Evolutionary conservation across 2,888 invertebrate species (phyloP).

Genomic region (Tupiocoris notatus): DNA sequence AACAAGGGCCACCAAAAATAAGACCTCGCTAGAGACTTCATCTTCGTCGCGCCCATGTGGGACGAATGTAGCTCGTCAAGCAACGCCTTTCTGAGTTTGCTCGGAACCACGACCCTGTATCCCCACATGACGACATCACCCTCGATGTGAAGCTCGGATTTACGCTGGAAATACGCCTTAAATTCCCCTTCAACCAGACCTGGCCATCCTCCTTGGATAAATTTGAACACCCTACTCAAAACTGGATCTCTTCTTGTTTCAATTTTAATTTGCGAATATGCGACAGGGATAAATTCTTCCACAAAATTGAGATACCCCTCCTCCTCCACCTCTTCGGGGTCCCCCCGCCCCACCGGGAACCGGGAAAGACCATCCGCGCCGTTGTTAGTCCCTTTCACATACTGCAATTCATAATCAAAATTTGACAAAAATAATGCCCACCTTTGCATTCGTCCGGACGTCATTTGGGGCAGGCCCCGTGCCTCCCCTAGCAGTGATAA

Average conservation of each 20-base stretch:
- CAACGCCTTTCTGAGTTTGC: conserved; percentile 42
- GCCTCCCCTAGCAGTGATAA: conserved; percentile 51
- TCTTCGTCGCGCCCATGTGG: conserved; percentile 50
- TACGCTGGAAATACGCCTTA: conserved; percentile 24
- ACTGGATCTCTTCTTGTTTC: conserved; percentile 22
- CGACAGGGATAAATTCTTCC: background rate
- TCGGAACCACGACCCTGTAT: conserved; percentile 50
- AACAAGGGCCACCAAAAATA: conserved; percentile 50
- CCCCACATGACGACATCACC: conserved; percentile 47
- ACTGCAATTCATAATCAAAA: conserved; percentile 48
- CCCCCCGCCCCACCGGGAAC: background rate
- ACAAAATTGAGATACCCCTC: conserved; percentile 2
- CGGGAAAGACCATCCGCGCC: conserved; percentile 15
- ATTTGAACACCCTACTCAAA: conserved; percentile 23
- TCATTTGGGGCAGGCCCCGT: conserved; percentile 52
- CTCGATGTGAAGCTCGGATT: conserved; percentile 31
- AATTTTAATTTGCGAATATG: conserved; percentile 20
- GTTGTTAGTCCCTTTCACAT: conserved; percentile 44
- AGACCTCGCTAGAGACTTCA: conserved; percentile 48
- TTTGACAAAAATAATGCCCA: conserved; percentile 49
- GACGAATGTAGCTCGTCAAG: conserved; percentile 49
- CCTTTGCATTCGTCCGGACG: conserved; percentile 51
- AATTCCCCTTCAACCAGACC: conserved; percentile 5
- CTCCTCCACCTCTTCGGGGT: background rate
- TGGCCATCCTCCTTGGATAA: conserved; percentile 30